Conservation (phyloP, 2,113 vertebrate genomes). For the Sapayoa aenigma region DNA sequence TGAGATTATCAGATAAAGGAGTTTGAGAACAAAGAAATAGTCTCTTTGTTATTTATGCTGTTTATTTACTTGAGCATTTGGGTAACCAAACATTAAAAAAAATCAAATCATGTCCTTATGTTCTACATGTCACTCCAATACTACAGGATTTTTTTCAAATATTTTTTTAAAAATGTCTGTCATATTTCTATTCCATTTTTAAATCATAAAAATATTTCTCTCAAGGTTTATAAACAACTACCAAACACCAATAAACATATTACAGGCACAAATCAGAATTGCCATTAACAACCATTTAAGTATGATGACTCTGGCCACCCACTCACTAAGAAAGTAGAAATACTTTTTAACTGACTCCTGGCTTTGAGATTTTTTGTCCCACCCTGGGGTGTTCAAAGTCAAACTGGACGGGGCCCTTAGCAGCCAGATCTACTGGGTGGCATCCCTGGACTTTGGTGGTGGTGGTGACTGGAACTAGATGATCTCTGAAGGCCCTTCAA, state of each 20-base stretch:
- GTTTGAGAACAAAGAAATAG: constrained; percentile 47
- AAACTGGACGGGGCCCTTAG: not conserved
- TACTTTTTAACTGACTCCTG: not conserved
- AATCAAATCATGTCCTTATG: not conserved
- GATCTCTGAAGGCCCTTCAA: not conserved
- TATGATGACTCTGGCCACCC: not conserved
- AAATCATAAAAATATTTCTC: constrained; percentile 26
- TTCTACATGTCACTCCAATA: not conserved
- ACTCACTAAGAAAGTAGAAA: not conserved
- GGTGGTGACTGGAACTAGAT: not conserved
- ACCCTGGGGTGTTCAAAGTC: not conserved
- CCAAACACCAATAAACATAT: constrained; percentile 1
- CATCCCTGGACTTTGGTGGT: not conserved
- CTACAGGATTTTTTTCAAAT: not conserved
- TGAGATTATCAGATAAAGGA: constrained; percentile 43
- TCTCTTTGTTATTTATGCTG: not conserved
- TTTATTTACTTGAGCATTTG: constrained; percentile 42
- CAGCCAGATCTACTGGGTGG: not conserved
- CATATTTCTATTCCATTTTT: constrained; percentile 28
- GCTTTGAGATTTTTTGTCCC: not conserved
- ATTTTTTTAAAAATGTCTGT: not conserved
- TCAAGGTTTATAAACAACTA: constrained; percentile 34
- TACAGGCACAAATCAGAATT: not conserved
- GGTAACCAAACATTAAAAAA: not conserved
- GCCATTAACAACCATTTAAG: not conserved